Evolutionary conservation across 2,113 vertebrate genomes (phyloP), one percentile per base, ranked within the genome.

Genomic region (Plotosus lineatus): DNA sequence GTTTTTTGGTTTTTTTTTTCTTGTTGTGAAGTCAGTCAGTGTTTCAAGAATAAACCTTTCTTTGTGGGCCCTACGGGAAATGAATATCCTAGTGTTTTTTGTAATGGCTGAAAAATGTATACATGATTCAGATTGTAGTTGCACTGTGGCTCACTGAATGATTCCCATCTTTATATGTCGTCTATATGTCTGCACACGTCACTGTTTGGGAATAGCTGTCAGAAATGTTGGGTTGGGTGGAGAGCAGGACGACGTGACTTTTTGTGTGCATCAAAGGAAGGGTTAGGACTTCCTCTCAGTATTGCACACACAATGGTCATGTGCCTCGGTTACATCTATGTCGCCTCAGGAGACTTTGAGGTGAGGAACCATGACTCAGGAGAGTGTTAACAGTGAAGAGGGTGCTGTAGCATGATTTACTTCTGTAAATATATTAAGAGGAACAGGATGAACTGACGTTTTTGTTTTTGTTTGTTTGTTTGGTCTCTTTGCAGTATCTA

Each of bases 401-500:
- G 26, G 73, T 6, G 23, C 28, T 28, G 19, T 38, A 66, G 23
- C 63, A 19, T 12, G 12, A 40, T 17, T 44, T 26, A 28, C 42
- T 53, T 40, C 17, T 69, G 33, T 5, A 12, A 26, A 42, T 75
- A 36, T 46, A 26, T 48, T 75, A 38, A 31, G 31, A 46, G 36
- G 55, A 26, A 26, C 60, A 42, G 53, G 42, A 60, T 33, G 40
- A 33, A 15, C 12, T 44, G 26, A 74, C 15, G 10, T 58, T 38
- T 68, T 73, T 36, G 53, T 51, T 21, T 44, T 51, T 53, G 8
- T 55, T 56, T 38, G 28, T 31, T 31, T 50, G 38, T 81, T 76
- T 15, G 82, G 9, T 78, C 26, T 85, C 23, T 83, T 83, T 83
- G 3, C 91, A 99, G 98, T 99, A 99, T 91, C 86, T 99, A 88